Base-by-base conservation (phyloP, 2,888 invertebrate genomes). In the Yponomeuta malinellus region DNA sequence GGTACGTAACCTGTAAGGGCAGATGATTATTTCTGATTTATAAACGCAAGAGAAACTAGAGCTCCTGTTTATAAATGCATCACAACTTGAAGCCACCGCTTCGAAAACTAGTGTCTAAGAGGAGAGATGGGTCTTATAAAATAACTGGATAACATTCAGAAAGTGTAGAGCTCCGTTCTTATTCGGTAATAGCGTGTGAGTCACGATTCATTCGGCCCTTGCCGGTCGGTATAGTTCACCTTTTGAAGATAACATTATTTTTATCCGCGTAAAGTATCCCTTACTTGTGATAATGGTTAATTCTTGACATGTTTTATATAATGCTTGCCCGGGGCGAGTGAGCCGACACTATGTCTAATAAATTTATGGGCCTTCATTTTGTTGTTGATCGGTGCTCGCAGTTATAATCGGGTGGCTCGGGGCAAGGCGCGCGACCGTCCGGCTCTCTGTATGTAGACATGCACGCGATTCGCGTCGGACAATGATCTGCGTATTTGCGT, bases 271-370 rank as follows among this genome's bases (percentile, higher is more conserved):
- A 85, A 83, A 86, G 82, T 82, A 85, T 85, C 86, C 86, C 83
- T 82, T 80, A 80, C 83, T 23, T 88, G 89, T 84, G 85, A 87
- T 91, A 91, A 90, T 89, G 88, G 84, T 88, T 90, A 87, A 91
- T 90, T 90, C 90, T 87, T 90, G 90, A 91, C 91, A 91, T 90
- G 89, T 88, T 89, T 88, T 86, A 84, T 89, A 86, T 90, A 92
- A 92, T 91, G 86, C 88, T 81, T 81, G 89, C 91, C 90, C 73
- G 81, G 75, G 90, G 92, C 90, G 76, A 82, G 75, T 76, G 77
- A 81, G 82, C 92, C 90, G 90, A 91, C 91, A 90, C 90, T 90
- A 89, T 89, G 92, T 91, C 92, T 91, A 91, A 92, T 91, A 92
- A 92, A 92, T 91, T 91, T 92, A 91, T 90, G 89, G 84, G 82